Base-by-base conservation (phyloP, 2,113 vertebrate species). In the Haplochromis vanheusdeni region DNA sequence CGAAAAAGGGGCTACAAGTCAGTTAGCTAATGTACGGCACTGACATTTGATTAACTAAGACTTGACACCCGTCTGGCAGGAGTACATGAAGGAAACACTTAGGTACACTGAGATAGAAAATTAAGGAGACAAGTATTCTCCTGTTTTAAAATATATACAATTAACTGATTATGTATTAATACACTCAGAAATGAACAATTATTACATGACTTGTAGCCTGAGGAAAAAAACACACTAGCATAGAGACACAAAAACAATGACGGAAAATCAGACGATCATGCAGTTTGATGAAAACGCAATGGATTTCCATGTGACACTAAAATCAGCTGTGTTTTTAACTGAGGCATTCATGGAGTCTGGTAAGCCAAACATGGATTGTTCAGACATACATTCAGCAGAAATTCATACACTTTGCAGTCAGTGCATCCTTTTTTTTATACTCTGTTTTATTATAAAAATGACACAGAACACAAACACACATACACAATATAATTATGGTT, bases 401-500 rank as follows among this genome's bases (percentile, higher is more conserved):
- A 93, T 92, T 93, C 94, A 94, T 94, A 94, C 94, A 95, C 94
- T 94, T 89, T 95, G 91, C 94, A 96, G 92, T 94, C 95, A 93
- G 79, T 94, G 94, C 91, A 95, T 94, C 86, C 80, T 79, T 47
- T 54, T 54, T 83, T 70, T 54, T 47, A 49, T 90, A 87, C 93
- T 93, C 91, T 35, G 55, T 94, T 96, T 95, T 96, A 96, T 96
- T 96, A 96, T 96, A 96, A 97, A 95, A 96, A 94, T 86, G 94
- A 96, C 94, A 94, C 93, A 94, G 91, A 95, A 95, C 94, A 95
- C 93, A 95, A 94, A 96, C 92, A 95, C 96, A 96, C 93, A 86
- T 94, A 95, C 95, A 97, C 95, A 95, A 94, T 95, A 94, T 93
- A 94, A 91, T 95, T 87, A 93, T 96, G 92, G 86, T 93, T 95